Base-by-base conservation (phyloP, 2,797 vertebrate species). In the Arrhamphus sclerolepis region DNA sequence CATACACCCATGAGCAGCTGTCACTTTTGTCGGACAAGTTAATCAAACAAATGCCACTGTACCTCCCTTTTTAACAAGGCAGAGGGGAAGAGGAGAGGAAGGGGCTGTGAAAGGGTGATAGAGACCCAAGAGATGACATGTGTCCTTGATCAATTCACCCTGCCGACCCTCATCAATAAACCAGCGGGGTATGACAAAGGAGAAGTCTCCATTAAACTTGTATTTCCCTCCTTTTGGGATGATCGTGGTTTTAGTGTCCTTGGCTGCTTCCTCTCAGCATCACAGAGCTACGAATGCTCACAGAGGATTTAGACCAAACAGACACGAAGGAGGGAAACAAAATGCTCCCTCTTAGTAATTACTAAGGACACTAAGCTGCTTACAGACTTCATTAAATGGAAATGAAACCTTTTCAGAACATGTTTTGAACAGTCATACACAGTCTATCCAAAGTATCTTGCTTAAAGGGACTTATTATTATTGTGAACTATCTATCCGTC, bases 1-100 rank as follows among this genome's bases (percentile, higher is more conserved):
- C 95, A 94, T 93, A 94, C 93, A 93, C 94, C 94, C 93, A 88
- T 92, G 93, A 93, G 95, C 97, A 98, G 97, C 97, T 99, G 97
- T 97, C 96, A 97, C 96, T 98, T 98, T 98, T 97, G 96, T 98
- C 94, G 89, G 94, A 95, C 95, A 95, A 98, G 96, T 98, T 98
- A 98, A 99, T 99, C 96, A 98, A 96, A 96, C 96, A 98, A 98
- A 99, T 98, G 97, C 96, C 97, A 98, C 94, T 96, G 94, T 96
- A 97, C 94, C 95, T 94, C 93, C 93, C 94, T 96, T 96, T 84
- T 78, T 81, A 85, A 86, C 83, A 82, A 77, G 82, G 67, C 76
- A 26, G 41, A 72, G 71, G 61, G 63, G 69, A 64, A 44, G 56
- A 61, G 72, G 54, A 42, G 22, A 29, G 47, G 72, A 90, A 91